Percentiles rank a stretch among this genome's conserved stretches.
phyloP scores from a whole-genome alignment of 1,140 invertebrate species.

The Macrostomum lignano region DNA sequence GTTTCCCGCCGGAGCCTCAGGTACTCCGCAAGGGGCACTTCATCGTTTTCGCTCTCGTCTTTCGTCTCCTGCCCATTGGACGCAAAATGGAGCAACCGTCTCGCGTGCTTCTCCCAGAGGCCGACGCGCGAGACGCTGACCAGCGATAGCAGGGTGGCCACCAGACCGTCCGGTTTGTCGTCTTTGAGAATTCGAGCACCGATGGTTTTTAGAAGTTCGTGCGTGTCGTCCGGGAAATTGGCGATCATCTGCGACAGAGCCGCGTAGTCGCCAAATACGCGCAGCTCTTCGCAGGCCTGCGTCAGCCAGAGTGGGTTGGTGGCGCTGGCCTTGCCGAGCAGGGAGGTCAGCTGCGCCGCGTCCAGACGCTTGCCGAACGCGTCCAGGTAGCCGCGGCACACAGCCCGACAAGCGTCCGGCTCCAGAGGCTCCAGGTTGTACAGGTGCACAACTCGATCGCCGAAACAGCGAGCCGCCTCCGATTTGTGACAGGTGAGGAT shows the following conservation, averaged over 20 bases:
- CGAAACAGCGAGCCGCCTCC: no score
- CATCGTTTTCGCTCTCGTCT: no score
- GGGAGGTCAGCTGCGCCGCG: constrained; percentile 11
- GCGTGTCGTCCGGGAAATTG: constrained; percentile 12
- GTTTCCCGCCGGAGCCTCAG: no score
- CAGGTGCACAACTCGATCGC: no score
- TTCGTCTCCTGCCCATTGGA: no score
- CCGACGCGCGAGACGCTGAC: background rate
- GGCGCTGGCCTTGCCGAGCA: constrained; percentile 12
- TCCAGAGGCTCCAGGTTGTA: no score
- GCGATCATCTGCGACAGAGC: constrained; percentile 14
- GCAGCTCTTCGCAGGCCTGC: constrained; percentile 17
- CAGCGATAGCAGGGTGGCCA: background rate
- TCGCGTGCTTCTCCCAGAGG: background rate
- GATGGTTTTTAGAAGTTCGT: constrained; percentile 12
- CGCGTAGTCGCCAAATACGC: constrained; percentile 21
- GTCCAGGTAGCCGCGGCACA: constrained; percentile 10
- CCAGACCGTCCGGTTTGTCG: constrained; percentile 10
- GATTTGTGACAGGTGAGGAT: no score
- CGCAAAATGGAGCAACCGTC: no score
- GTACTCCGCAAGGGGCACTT: no score
- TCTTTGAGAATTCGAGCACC: constrained; percentile 14
- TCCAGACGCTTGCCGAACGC: constrained; percentile 18
- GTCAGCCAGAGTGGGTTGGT: constrained; percentile 19
- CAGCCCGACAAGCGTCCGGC: no score